Conservation (phyloP, 2,888 invertebrate genomes). For the Cantharis flavilabris region DNA sequence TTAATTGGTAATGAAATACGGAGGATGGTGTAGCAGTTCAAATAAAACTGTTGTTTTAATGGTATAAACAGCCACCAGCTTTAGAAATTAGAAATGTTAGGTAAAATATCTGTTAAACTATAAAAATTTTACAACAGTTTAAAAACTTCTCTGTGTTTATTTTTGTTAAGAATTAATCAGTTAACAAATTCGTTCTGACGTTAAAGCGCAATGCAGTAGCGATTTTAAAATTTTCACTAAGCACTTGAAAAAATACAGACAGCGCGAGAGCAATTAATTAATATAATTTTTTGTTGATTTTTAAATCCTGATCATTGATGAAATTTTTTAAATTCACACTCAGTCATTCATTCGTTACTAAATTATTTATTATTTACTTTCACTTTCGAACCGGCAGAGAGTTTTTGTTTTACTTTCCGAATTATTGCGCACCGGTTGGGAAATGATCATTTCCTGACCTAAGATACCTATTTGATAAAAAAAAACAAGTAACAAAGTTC, state of each 20-base stretch:
- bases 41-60: neutral
- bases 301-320: neutral
- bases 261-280: too few species aligned
- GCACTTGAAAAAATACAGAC: too few species aligned
- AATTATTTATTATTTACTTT: too few species aligned
- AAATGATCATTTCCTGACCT: too few species aligned
- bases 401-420: too few species aligned
- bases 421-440: too few species aligned
- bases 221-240: neutral
- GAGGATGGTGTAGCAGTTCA: neutral
- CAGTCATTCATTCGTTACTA: too few species aligned
- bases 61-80: neutral
- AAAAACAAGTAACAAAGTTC: too few species aligned
- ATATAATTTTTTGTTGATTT: neutral
- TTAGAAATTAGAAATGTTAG: neutral
- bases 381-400: too few species aligned
- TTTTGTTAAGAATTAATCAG: neutral
- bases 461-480: too few species aligned
- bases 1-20: neutral
- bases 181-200: neutral
- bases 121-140: neutral
- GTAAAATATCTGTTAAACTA: neutral
- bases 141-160: neutral
- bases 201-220: neutral
- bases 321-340: too few species aligned